Base-by-base conservation (phyloP, 2,797 vertebrate genomes). In the Mergus octosetaceus region DNA sequence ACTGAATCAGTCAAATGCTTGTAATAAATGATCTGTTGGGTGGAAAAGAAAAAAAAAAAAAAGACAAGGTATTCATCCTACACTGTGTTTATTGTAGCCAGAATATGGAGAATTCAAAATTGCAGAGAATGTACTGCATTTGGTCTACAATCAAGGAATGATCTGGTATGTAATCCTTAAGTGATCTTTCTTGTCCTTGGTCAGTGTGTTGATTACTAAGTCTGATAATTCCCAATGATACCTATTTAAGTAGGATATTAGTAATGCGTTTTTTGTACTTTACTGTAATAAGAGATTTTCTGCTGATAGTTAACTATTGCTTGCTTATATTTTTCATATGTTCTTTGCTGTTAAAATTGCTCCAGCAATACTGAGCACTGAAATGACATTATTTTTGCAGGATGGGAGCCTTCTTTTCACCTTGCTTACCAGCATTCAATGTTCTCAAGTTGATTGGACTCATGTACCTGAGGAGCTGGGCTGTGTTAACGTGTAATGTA, bases 61-160 rank as follows among this genome's bases (percentile, higher is more conserved):
- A 71, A 87, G 22, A 27, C 1, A 36, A 80, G 9, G 13, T 36
- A 45, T 60, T 95, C 16, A 91, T 22, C 36, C 18, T 61, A 32
- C 3, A 2, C 47, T 91, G 12, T 84, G 73, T 90, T 96, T 94
- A 83, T 88, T 94, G 39, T 92, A 99, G 99, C 99, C 99, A 66
- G 99, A 99, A 97, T 99, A 99, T 14, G 99, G 99, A 93, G 99
- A 99, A 97, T 99, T 99, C 97, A 99, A 99, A 98, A 99, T 99
- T 89, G 99, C 99, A 13, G 99, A 99, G 97, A 99, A 99, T 14
- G 99, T 99, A 58, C 94, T 99, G 30, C 99, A 99, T 94, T 97
- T 99, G 86, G 99, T 99, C 96, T 99, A 99, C 97, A 99, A 99
- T 97, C 99, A 99, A 97, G 99, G 99, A 74, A 99, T 99, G 99